Percentiles rank a stretch among this genome's conserved stretches.
These are phyloP conservation scores for Brachylomia viminalis DNA, from an alignment of 2,888 invertebrate species.

Conservation along the genomic window DNA sequence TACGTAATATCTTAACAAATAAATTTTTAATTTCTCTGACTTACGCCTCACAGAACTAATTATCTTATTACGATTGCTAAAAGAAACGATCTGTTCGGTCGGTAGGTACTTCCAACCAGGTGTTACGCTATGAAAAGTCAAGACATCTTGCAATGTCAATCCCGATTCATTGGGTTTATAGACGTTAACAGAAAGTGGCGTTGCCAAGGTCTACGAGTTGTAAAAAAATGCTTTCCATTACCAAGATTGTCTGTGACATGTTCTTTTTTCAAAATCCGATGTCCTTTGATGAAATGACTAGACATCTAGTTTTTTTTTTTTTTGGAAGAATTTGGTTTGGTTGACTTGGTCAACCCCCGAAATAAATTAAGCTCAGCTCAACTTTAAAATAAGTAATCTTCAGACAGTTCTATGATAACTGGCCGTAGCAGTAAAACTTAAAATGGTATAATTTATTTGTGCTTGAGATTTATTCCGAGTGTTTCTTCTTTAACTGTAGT, in stretches of 20 bases:
- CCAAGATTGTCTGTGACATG: not conserved
- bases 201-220: not conserved
- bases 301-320: too few relatives aligned
- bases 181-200: not conserved
- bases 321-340: not conserved
- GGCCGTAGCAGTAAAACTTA: not conserved
- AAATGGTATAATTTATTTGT: not conserved
- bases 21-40: not conserved
- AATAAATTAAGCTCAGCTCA: not conserved
- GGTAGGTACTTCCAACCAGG: not conserved
- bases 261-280: not conserved
- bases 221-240: not conserved
- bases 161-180: conserved; percentile 7
- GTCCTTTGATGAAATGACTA: not conserved
- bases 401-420: not conserved
- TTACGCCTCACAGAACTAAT: not conserved
- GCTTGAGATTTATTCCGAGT: not conserved
- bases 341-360: not conserved
- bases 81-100: not conserved
- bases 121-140: not conserved
- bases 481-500: not conserved
- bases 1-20: not conserved
- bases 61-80: not conserved
- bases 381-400: not conserved
- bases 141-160: conserved; percentile 9